phyloP scores from a whole-genome alignment of 2,113 vertebrate species.

The Okapia johnstoni region DNA sequence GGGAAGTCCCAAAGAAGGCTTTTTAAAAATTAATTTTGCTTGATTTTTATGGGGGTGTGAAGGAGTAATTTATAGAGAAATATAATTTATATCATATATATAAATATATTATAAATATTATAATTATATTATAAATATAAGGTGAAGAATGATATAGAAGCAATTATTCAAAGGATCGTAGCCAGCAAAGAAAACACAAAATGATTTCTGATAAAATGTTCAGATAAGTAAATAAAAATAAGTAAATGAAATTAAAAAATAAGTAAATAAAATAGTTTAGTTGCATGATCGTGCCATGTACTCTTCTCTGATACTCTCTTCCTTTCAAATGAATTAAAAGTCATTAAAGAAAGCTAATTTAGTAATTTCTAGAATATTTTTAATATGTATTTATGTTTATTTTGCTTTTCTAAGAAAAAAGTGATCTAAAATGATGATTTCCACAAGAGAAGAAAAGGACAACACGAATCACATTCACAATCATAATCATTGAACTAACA shows the following conservation, averaged over 20 bases:
- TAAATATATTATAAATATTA: background rate
- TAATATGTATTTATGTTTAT: background rate
- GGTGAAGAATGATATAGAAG: background rate
- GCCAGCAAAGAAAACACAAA: background rate
- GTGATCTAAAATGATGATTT: background rate
- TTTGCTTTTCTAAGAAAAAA: background rate
- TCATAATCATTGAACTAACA: background rate
- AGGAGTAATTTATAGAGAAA: background rate
- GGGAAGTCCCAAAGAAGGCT: background rate
- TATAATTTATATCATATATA: background rate
- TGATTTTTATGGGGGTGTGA: background rate
- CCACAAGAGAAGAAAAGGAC: background rate
- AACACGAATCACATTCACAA: background rate
- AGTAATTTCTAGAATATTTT: background rate
- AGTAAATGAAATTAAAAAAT: background rate
- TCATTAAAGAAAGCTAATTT: background rate
- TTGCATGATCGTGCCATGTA: background rate
- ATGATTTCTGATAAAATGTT: background rate
- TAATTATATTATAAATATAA: background rate
- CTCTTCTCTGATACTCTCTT: background rate
- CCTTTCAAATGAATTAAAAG: background rate
- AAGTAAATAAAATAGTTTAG: background rate
- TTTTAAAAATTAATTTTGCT: background rate
- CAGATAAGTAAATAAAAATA: slow-evolving; percentile 2
- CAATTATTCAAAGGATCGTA: background rate